A percentile compares a stretch with the other conserved stretches of the same genome.
Conservation (phyloP, 2,113 vertebrate species). For the Pachycephala philippinensis region DNA sequence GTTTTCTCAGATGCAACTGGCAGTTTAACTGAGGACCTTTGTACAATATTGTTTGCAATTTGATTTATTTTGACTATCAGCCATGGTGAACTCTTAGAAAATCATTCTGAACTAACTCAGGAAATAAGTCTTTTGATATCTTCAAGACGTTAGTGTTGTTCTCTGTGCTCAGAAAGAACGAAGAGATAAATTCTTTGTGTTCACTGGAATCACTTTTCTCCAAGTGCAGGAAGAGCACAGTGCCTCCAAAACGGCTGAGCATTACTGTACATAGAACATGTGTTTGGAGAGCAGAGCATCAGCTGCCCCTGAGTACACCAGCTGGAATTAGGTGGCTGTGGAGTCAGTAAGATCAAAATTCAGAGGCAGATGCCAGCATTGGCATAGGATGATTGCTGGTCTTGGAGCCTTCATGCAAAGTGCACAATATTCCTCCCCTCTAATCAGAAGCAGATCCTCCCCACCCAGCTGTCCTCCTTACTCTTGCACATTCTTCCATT, state of each 20-base stretch:
- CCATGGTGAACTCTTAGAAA: not conserved
- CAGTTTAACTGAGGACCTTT: not conserved
- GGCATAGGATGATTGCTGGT: not conserved
- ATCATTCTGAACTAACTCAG: not conserved
- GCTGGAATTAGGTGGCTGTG: not conserved
- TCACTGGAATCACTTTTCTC: not conserved
- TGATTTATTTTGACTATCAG: not conserved
- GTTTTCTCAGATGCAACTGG: not conserved
- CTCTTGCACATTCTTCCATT: not conserved
- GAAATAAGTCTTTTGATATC: not conserved
- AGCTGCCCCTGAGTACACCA: not conserved
- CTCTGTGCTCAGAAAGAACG: not conserved
- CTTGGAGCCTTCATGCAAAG: not conserved
- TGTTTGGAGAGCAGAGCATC: not conserved
- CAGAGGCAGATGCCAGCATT: not conserved
- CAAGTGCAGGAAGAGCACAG: not conserved
- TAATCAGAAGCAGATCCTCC: constrained; percentile 51
- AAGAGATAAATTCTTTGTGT: not conserved
- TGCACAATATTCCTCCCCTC: not conserved
- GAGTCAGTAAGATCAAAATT: not conserved
- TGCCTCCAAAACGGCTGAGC: not conserved
- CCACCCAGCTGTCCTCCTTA: constrained; percentile 3
- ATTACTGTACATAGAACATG: not conserved
- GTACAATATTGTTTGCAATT: not conserved
- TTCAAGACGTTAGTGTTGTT: not conserved